A percentile compares a stretch with the other conserved stretches of the same genome.
Conservation (phyloP, 2,797 vertebrate species). For the Sebastes jordani region DNA sequence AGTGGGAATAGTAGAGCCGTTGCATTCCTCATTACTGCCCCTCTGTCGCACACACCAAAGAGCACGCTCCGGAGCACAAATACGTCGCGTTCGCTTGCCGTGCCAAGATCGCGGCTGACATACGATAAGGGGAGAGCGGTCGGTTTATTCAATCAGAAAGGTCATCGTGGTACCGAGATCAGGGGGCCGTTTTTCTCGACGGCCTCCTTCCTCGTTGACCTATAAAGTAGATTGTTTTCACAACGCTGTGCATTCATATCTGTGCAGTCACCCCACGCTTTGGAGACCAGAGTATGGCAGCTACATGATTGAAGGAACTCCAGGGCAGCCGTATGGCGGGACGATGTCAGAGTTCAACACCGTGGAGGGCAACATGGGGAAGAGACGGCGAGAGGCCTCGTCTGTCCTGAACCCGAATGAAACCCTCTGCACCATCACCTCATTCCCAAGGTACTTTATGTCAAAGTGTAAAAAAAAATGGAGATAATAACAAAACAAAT, state of each 20-base stretch:
- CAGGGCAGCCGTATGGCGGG: slow-evolving; percentile 96
- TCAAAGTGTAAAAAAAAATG: background rate
- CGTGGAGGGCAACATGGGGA: slow-evolving; percentile 97
- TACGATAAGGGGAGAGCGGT: slow-evolving; percentile 9
- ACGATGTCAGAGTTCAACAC: slow-evolving; percentile 99
- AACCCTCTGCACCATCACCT: slow-evolving; percentile 92
- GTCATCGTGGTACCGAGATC: background rate
- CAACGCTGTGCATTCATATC: background rate
- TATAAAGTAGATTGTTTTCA: slow-evolving; percentile 1
- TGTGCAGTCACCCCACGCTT: slow-evolving; percentile 92
- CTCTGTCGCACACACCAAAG: slow-evolving; percentile 74
- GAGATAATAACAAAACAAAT: background rate
- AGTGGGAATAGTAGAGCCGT: slow-evolving; percentile 65
- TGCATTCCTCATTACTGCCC: slow-evolving; percentile 80
- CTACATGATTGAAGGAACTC: slow-evolving; percentile 99
- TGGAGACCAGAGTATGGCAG: slow-evolving; percentile 98
- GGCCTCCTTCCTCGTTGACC: background rate
- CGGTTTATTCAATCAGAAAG: slow-evolving; percentile 24
- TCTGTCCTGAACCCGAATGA: slow-evolving; percentile 87
- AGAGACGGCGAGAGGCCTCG: slow-evolving; percentile 91
- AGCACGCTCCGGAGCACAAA: slow-evolving; percentile 53
- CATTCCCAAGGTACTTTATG: slow-evolving; percentile 91
- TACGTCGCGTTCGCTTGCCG: slow-evolving; percentile 19
- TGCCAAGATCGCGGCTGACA: slow-evolving; percentile 37
- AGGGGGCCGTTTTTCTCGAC: background rate